Evolutionary conservation across 1,140 invertebrate genomes (phyloP), one percentile per base, ranked within the genome.

Genomic region (Batillaria attramentaria): DNA sequence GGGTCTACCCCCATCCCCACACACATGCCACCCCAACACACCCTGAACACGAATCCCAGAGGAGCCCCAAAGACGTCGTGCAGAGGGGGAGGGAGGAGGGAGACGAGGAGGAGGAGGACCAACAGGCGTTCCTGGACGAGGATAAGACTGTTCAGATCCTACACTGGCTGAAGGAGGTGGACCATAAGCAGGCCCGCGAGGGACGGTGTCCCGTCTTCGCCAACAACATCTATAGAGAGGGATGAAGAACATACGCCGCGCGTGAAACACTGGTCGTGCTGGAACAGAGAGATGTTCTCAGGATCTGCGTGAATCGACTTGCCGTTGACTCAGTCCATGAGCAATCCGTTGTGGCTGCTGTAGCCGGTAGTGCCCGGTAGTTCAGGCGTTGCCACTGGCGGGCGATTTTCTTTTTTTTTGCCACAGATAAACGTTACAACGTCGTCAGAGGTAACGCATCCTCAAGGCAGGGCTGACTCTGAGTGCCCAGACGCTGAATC

Each of bases 61-160:
- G 20, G 24, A 18, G n/a, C 20, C 35, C n/a, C 31, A 54, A 39
- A 13, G 68, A 70, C 41, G 68, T 70, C 8, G 0, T 46, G 41
- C 68, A 28, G 50, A 75, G 20, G 57, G 57, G 24, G 54, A 37
- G 39, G 42, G 4, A 16, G 41, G 43, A 33, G 0, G 65, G 37
- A 3, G 65, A 39, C 6, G 65, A 28, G 66, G 68, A 42, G 5
- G 39, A 70, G 2, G 68, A 70, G 37, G 24, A 33, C 20, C 35
- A 39, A 39, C 46, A 62, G 57, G 41, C 35, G 35, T 75, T 75
- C 31, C 73, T 75, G 35, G 73, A 75, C 73, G 57, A 75, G 2
- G 73, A 75, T 39, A 75, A 75, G 37, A 75, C 73, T 18, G 73
- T 75, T 35, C 73, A 75, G 50, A 75, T 75, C 37, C 54, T 75